Evolutionary conservation across 2,113 vertebrate species (phyloP).

Genomic region (Cacatua alba): DNA sequence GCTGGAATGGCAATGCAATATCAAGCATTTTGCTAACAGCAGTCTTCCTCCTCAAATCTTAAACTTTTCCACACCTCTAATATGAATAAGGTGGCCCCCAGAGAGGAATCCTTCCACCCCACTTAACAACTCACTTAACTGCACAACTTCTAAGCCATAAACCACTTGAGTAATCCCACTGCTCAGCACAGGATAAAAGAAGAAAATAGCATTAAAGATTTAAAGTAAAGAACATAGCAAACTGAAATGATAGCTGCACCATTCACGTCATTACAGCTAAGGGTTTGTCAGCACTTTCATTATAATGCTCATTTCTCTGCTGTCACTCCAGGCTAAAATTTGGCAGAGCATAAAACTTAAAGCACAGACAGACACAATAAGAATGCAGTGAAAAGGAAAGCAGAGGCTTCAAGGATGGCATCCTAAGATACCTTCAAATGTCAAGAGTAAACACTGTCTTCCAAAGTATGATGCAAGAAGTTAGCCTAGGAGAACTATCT

Average conservation of each 20-base stretch:
- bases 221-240: constrained; percentile 57
- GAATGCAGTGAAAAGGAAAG: constrained; percentile 17
- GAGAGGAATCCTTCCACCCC: background rate
- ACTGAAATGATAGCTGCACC: constrained; percentile 38
- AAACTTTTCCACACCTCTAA: constrained; percentile 25
- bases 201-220: constrained; percentile 71
- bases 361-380: constrained; percentile 40
- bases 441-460: background rate
- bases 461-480: background rate
- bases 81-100: background rate
- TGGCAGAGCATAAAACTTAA: constrained; percentile 49
- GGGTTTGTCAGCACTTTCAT: constrained; percentile 67
- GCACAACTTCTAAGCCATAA: constrained; percentile 38
- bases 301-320: constrained; percentile 57
- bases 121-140: constrained; percentile 32
- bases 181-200: constrained; percentile 42
- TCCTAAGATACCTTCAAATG: background rate
- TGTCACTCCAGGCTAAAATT: constrained; percentile 63
- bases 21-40: background rate
- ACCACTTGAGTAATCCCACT: constrained; percentile 56
- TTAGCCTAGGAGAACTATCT: background rate
- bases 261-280: constrained; percentile 49
- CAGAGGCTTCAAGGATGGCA: background rate
- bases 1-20: background rate
- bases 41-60: background rate